A percentile compares a stretch with the other conserved stretches of the same genome.
Conservation (phyloP, 2,888 invertebrate species). For the Desoria tigrina region DNA sequence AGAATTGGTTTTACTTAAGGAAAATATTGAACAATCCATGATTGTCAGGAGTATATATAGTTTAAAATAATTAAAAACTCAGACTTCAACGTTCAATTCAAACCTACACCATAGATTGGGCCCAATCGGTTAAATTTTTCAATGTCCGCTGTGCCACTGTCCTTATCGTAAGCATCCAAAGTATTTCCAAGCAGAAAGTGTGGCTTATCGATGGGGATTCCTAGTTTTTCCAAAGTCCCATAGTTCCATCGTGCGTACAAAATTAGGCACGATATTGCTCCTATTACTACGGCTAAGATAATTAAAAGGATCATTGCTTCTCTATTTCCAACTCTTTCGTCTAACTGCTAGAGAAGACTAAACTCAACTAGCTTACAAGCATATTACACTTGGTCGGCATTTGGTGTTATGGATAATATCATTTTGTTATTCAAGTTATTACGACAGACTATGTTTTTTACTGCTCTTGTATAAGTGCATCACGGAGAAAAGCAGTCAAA, state of each 20-base stretch:
- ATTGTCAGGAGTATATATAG: background rate
- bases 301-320: background rate
- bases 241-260: conserved; percentile 33
- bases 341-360: too few relatives aligned
- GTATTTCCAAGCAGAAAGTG: conserved; percentile 43
- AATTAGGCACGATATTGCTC: background rate
- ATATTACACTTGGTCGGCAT: too few relatives aligned
- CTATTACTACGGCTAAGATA: background rate
- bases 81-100: background rate
- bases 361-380: too few relatives aligned
- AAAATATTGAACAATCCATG: too few relatives aligned
- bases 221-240: conserved; percentile 34
- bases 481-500: too few relatives aligned
- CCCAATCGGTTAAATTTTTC: conserved; percentile 43
- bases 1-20: too few relatives aligned
- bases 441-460: too few relatives aligned
- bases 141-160: conserved; percentile 36
- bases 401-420: too few relatives aligned
- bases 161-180: conserved; percentile 28
- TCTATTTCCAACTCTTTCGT: too few relatives aligned
- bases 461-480: too few relatives aligned
- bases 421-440: too few relatives aligned
- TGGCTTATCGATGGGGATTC: conserved; percentile 40
- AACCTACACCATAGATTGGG: conserved; percentile 46
- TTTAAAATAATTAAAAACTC: background rate